Base-by-base conservation (phyloP, 2,888 invertebrate species). In the Caenorhabditis sinica region DNA sequence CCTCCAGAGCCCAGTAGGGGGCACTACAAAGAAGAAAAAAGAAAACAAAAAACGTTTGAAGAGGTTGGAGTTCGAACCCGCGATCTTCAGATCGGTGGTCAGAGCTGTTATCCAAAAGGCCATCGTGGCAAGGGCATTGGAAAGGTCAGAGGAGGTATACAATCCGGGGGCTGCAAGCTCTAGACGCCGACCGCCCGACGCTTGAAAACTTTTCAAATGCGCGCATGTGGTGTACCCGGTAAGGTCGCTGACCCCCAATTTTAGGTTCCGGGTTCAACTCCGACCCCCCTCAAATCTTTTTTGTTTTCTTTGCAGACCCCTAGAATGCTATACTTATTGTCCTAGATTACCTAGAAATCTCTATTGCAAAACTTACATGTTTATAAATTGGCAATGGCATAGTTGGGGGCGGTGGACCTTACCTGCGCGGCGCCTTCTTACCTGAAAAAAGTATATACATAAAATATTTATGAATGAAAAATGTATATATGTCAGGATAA, bases 301-400 rank as follows among this genome's bases (percentile, higher is more conserved):
- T 49, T 49, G n/a, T 20, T 49, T 49, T n/a, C 20, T 49, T 20
- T 49, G 1, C 11, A 49, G 20, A 15, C 20, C 20, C n/a, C 49
- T 20, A 20, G 5, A 40, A 40, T 45, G 17, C 5, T 15, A 45
- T 17, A 11, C 11, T 17, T 15, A 11, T 45, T 15, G 11, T 15
- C 17, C 2, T 45, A 11, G 17, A 3, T 8, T 15, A 8, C 45
- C 17, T 45, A 45, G 43, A 49, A 49, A 20, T n/a, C 40, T 40
- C 40, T 11, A 40, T 11, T 13, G 40, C 40, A 40, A 6, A 28
- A 82, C 75, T 71, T 23, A 82, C 82, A 60, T 79, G 77, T 74
- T 83, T 83, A 51, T 77, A 83, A 60, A 83, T 83, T 30, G 83
- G 83, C 33, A 83, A 63, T 45, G 83, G 83, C 83, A 83, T 83